Evolutionary conservation across 1,140 invertebrate genomes (phyloP), one percentile per base, ranked within the genome.

Genomic region (Drosophila sechellia): DNA sequence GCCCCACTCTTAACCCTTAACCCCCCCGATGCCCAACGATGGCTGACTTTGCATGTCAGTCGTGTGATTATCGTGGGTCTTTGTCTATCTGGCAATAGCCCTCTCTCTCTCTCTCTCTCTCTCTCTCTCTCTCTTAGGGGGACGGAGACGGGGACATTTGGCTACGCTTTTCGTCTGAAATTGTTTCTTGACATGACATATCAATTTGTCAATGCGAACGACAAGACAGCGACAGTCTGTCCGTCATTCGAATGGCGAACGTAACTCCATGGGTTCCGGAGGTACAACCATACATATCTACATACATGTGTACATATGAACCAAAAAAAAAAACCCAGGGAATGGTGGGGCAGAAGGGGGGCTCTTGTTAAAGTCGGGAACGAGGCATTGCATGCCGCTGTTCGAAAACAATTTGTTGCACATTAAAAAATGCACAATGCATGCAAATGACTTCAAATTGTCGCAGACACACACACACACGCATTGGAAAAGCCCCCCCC

Each of bases 131-230:
- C 37, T 5, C 5, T 5, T 22, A 22, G 20, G 20, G 2, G 20
- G 20, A 22, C 4, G 39, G 39, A 5, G 13, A 40, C 53, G 31
- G 75, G 63, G 75, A 83, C 81, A 84, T 63, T 76, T 63, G 83
- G 84, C 71, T 89, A 76, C 69, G 87, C 84, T 85, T 83, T 79
- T 71, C 46, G 81, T 64, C 80, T 70, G 69, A 91, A 91, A 91
- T 91, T 91, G 89, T 91, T 91, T 91, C 89, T 89, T 91, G 89
- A 91, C 89, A 91, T 91, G 89, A 90, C 83, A 91, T 84, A 85
- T 89, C 89, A 91, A 91, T 91, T 91, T 89, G 76, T 89, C 83
- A 87, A 89, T 89, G 75, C 84, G 54, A 87, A 81, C 53, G 78
- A 80, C 77, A 68, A 73, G 60, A 70, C 72, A 55, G 43, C 58